phyloP scores from a whole-genome alignment of 1,140 invertebrate species.

The Anthonomus grandis region DNA sequence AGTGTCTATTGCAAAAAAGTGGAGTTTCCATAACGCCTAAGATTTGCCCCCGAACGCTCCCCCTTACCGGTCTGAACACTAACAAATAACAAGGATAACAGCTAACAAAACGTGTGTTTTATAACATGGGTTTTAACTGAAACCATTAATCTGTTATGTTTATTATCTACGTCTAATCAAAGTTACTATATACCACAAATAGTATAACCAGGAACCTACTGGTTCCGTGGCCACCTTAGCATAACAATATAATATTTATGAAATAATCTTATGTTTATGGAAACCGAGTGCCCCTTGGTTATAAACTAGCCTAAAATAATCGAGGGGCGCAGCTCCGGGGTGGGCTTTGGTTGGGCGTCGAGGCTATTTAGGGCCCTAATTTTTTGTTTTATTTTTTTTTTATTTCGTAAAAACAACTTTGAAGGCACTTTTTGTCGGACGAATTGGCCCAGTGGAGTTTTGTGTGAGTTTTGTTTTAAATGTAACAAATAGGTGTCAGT shows the following conservation, averaged over 20 bases:
- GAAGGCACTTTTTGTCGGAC: constrained; percentile 87
- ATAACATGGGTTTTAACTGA: constrained; percentile 47
- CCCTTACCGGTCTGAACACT: constrained; percentile 22
- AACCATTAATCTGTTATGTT: constrained; percentile 48
- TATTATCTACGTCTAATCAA: constrained; percentile 50
- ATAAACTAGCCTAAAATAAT: constrained; percentile 41
- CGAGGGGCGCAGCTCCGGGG: constrained; percentile 54
- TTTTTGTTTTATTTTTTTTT: constrained; percentile 57
- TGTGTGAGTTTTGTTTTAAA: constrained; percentile 50
- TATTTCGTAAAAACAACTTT: constrained; percentile 79
- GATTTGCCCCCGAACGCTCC: not conserved
- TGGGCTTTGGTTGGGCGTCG: constrained; percentile 62
- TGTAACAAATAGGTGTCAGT: too few relatives aligned
- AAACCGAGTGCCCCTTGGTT: constrained; percentile 45
- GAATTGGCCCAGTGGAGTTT: constrained; percentile 75
- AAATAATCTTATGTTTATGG: constrained; percentile 49
- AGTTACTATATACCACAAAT: constrained; percentile 52
- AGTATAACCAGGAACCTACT: constrained; percentile 40
- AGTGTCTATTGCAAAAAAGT: constrained; percentile 14
- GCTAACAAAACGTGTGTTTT: constrained; percentile 45
- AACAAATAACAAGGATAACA: constrained; percentile 49
- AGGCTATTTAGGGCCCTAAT: constrained; percentile 81
- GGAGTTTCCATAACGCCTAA: constrained; percentile 23
- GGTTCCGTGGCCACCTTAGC: constrained; percentile 43
- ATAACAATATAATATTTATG: constrained; percentile 52